Evolutionary conservation across 2,888 invertebrate genomes (phyloP), one percentile per base, ranked within the genome.

Genomic region (Drosophila ezoana): DNA sequence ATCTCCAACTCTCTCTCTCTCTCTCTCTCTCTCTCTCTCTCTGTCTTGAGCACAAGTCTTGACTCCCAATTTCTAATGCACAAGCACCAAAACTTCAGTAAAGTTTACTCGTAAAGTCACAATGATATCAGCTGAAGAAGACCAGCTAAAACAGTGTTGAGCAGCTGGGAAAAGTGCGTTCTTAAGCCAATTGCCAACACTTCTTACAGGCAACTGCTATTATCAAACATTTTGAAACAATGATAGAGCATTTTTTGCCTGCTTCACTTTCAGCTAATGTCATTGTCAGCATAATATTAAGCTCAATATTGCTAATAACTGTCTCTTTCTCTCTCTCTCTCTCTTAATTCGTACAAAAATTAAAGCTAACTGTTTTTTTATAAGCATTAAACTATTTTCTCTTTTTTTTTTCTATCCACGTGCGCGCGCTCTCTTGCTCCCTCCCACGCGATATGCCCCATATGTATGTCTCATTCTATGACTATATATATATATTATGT

Each of bases 351-450:
- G 43, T 57, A 74, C 28, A 49, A 41, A 18, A 60, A 79, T 70
- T 65, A 38, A 74, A 76, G 51, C 53, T 60, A 49, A 69, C 57
- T 68, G 72, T 54, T 63, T 60, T 28, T 75, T 81, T 71, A 81
- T 79, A 81, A 83, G 63, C 79, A 83, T 79, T 83, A 74, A 83
- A 83, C 79, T 76, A 79, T 83, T 83, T 83, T 83, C 83, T 83
- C 82, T 83, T 76, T 83, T 80, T 83, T 80, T 82, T 83, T 81
- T 83, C 79, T 83, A 83, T 83, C 81, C 84, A 86, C 87, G 74
- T 79, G 81, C 61, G 70, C 87, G 86, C 79, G 79, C 79, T 76
- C 81, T 79, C 80, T 75, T 79, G 53, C 74, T 76, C 73, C 72
- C 59, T 56, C 35, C 73, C 68, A 79, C 73, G 73, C 76, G 73